Evolutionary conservation across 2,797 vertebrate genomes (phyloP), one percentile per base, ranked within the genome.

Genomic region (Anabas testudineus): DNA sequence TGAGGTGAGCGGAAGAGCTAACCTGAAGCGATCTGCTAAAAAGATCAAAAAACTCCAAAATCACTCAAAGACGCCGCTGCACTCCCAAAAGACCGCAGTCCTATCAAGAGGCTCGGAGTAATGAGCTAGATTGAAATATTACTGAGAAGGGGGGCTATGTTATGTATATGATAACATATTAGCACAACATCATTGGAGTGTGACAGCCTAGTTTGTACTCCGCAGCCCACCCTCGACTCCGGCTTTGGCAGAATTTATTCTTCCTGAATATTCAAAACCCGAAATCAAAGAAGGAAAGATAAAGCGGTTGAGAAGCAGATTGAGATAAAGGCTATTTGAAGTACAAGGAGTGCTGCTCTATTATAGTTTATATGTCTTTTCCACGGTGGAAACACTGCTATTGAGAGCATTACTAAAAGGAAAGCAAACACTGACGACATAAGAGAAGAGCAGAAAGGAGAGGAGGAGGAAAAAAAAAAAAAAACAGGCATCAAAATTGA

Each of bases 401-500:
- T 78, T 61, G 71, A 82, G 75, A 71, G 84, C 71, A 58, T 83
- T 76, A 67, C 62, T 6, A 47, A 64, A 72, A 82, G 75, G 78
- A 85, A 91, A 74, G 84, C 85, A 89, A 87, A 87, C 76, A 76
- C 71, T 61, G 77, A 68, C 58, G 7, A 77, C 48, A 32, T 46
- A 67, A 84, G 83, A 71, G 71, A 72, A 71, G 75, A 54, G 68
- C 55, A 52, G 70, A 71, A 68, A 55, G 52, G 70, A 71, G 52
- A 49, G 34, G 54, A 67, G 64, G 42, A 36, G 22, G 22, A 22
- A 16, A 22, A 21, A 19, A 10, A 53, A 55, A 39, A 82, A 83
- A 90, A 91, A 90, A 88, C 72, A 87, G 87, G 89, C 90, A 91
- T 92, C 90, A 90, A 90, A 91, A 94, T 93, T 92, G 93, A 94